These are phyloP conservation scores for Oopsacas minuta DNA, from an alignment of 37 sponge, comb jelly and placozoan species.

Conservation along the genomic window DNA sequence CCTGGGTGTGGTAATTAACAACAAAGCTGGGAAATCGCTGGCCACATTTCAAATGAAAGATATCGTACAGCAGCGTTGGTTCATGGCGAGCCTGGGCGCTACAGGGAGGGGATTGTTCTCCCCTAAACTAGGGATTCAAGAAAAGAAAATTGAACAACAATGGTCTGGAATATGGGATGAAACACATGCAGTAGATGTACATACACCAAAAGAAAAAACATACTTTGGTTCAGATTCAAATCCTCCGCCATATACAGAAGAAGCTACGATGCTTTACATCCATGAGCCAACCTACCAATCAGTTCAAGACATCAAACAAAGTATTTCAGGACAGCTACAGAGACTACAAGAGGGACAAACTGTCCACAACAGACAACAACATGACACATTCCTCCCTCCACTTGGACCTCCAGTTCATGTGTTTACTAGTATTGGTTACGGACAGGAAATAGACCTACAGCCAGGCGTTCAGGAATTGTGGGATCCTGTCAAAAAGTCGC, in stretches of 20 bases:
- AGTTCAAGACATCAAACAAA: not conserved
- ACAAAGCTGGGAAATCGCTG: not conserved
- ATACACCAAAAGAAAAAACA: not conserved
- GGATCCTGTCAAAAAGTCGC: constrained; percentile 42
- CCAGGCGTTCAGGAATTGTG: constrained; percentile 56
- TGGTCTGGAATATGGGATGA: constrained; percentile 13
- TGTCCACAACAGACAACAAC: constrained; percentile 33
- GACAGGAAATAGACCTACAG: constrained; percentile 48
- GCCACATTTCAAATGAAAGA: constrained; percentile 35
- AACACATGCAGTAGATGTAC: not conserved
- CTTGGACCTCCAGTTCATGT: constrained; percentile 49
- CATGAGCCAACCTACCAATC: constrained; percentile 16
- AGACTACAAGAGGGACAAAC: not conserved
- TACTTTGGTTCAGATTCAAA: not conserved
- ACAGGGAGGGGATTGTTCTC: constrained; percentile 50
- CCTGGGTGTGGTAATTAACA: constrained; percentile 26
- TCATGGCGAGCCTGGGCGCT: constrained; percentile 53
- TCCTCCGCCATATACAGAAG: not conserved
- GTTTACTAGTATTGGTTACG: constrained; percentile 68
- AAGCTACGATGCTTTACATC: not conserved
- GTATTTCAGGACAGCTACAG: not conserved
- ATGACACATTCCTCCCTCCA: constrained; percentile 65
- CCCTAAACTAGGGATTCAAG: not conserved
- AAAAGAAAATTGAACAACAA: not conserved
- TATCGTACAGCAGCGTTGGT: constrained; percentile 40